These are phyloP conservation scores for Myotis lucifugus DNA, from an alignment of 2,113 vertebrate genomes.

Conservation along the genomic window DNA sequence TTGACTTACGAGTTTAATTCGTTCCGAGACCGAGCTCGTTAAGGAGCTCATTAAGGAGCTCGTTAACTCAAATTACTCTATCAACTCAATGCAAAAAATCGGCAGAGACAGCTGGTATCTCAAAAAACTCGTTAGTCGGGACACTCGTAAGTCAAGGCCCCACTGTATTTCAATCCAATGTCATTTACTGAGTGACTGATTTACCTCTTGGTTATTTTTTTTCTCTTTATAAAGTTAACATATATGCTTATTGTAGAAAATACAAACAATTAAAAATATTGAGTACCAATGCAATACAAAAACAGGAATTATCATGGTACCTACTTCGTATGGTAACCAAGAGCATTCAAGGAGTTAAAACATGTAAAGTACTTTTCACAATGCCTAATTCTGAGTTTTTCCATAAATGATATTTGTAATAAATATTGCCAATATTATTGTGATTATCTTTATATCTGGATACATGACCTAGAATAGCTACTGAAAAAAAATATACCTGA, in stretches of 20 bases:
- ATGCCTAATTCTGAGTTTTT: neutral
- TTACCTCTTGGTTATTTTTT: neutral
- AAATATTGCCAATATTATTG: neutral
- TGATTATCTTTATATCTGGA: neutral
- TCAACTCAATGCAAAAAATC: too few species aligned
- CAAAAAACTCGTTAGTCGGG: too few species aligned
- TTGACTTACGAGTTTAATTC: too few species aligned
- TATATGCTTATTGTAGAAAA: neutral
- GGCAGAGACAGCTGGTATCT: too few species aligned
- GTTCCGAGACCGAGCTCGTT: too few species aligned
- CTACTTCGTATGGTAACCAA: neutral
- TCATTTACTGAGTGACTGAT: neutral
- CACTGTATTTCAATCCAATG: neutral
- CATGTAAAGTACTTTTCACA: neutral
- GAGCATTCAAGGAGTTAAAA: neutral
- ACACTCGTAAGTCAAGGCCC: too few species aligned
- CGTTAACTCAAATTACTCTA: too few species aligned
- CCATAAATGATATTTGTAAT: neutral
- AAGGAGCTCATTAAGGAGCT: too few species aligned
- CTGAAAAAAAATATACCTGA: neutral
- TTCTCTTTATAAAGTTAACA: neutral
- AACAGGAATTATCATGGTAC: neutral
- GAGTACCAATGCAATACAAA: neutral
- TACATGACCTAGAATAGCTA: neutral
- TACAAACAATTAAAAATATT: neutral